Base-by-base conservation (phyloP, 2,113 vertebrate species). In the Pituophis catenifer region DNA sequence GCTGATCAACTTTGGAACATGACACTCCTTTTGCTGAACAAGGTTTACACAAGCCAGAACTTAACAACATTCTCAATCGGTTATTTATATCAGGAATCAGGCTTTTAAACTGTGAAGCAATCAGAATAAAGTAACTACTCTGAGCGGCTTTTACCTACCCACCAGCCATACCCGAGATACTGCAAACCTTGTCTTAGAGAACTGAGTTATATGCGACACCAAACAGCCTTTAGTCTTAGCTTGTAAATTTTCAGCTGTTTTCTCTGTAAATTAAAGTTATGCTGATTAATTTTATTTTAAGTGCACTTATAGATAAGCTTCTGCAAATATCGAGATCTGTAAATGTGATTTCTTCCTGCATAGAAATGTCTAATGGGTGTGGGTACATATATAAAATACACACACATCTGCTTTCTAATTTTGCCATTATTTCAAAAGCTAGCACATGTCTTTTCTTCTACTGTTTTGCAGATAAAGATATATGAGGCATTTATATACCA, bases 281-380 rank as follows among this genome's bases (percentile, higher is more conserved):
- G 12, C 1, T 57, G 65, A 15, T 5, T 29, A 70, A 53, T 52
- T 55, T 44, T 26, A 65, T 88, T 12, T n/a, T 93, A 91, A 93
- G 89, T 81, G 33, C 90, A 55, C 91, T 95, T 21, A 62, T 87
- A 92, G 89, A 33, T 89, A 89, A 95, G 91, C 58, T 89, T 92
- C 94, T 89, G 93, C 0, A 0, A 93, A 90, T 85, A 95, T 13
- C 9, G 53, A 8, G 92, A 88, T 3, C 17, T 38, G 59, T 93
- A 93, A 94, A 26, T 57, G 94, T 93, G 94, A 94, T 96, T 94
- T 95, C 89, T 95, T 90, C 90, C 91, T 95, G 95, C 94, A 91
- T 21, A 57, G 94, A 92, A 96, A 94, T 70, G 92, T 90, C 93
- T 95, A 58, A 23, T 26, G 12, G 11, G 57, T 29, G 38, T 89